These are phyloP conservation scores for Saguinus imperator DNA, from an alignment of 2,113 vertebrate species.

Conservation along the genomic window DNA sequence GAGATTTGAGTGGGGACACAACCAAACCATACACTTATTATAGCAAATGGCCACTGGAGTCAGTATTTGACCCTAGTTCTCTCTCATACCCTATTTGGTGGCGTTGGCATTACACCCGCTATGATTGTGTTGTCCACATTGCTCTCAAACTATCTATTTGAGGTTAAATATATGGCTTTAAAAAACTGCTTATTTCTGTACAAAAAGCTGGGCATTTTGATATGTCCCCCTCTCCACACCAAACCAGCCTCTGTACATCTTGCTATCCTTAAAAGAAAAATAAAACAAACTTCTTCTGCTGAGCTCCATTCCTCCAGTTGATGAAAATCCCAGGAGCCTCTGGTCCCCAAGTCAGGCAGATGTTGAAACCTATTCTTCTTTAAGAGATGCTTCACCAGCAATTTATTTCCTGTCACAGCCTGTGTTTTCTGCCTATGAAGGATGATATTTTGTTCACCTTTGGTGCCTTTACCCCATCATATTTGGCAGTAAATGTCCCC, in stretches of 20 bases:
- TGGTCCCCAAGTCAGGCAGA: neutral
- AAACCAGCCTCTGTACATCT: neutral
- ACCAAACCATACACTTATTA: neutral
- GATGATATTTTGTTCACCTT: conserved; percentile 68
- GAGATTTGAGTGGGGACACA: too few species aligned
- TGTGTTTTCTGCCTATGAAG: conserved; percentile 56
- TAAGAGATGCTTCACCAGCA: conserved; percentile 44
- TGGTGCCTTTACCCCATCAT: neutral
- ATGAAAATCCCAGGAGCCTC: conserved; percentile 21
- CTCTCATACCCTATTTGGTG: neutral
- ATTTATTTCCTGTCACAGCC: conserved; percentile 68
- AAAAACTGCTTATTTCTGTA: neutral
- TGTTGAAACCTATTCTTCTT: conserved; percentile 31
- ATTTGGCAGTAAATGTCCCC: conserved; percentile 49
- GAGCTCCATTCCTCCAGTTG: neutral
- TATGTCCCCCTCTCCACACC: neutral
- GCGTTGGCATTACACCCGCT: neutral
- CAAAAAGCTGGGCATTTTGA: neutral
- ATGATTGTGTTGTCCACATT: neutral
- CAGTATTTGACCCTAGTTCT: neutral
- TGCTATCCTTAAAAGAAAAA: neutral
- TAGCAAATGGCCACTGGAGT: neutral
- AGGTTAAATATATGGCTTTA: neutral
- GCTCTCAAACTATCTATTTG: conserved; percentile 9
- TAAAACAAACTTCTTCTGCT: neutral